phyloP scores from a whole-genome alignment of 2,797 vertebrate genomes.

The Crocodylus rhombifer region DNA sequence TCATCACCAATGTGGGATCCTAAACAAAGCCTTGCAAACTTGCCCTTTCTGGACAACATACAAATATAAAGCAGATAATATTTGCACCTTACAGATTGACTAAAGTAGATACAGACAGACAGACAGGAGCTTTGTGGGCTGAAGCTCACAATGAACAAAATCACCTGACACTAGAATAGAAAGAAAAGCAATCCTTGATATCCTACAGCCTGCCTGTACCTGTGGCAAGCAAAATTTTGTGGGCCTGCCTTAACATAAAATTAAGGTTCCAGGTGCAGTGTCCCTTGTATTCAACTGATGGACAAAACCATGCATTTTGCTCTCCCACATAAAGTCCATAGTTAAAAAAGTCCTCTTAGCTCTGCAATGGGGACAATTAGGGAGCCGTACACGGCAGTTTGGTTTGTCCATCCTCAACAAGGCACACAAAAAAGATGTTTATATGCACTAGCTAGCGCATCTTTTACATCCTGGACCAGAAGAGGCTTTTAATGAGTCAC shows the following conservation, averaged over 20 bases:
- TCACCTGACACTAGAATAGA: background rate
- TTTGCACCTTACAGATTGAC: no score
- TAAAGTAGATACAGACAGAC: no score
- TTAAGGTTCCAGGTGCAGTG: background rate
- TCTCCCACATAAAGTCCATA: background rate
- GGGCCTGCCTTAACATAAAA: background rate
- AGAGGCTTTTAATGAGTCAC: background rate
- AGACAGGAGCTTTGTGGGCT: no score
- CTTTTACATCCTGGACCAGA: background rate
- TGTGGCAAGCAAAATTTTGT: background rate
- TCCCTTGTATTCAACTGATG: constrained; percentile 25
- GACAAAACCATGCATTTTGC: constrained; percentile 17
- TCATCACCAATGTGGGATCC: background rate
- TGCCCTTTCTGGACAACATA: background rate
- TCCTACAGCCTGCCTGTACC: background rate
- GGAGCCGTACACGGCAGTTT: accelerated
- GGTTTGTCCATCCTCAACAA: background rate
- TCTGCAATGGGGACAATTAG: background rate
- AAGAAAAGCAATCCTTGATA: background rate
- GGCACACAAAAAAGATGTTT: accelerated
- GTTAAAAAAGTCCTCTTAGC: no score
- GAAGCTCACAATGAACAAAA: background rate
- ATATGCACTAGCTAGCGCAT: background rate
- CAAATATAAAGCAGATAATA: background rate
- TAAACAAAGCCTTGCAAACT: background rate